Evolutionary conservation across 1,140 invertebrate genomes (phyloP).

Genomic region (Diachasma alloeum): DNA sequence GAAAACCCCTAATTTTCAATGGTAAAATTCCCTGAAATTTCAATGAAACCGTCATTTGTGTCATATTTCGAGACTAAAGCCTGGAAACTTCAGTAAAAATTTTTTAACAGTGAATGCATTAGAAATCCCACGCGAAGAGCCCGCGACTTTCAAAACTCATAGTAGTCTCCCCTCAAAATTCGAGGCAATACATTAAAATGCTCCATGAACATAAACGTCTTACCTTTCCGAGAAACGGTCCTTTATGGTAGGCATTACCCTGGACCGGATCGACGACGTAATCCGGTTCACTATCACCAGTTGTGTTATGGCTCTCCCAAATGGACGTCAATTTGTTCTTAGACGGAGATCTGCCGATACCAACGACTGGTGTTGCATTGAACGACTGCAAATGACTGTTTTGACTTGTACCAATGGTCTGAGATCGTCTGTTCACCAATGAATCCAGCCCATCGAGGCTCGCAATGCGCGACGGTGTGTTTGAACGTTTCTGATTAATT

Average conservation of each 20-base stretch:
- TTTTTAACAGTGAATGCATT: no score
- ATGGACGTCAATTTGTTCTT: constrained; percentile 30
- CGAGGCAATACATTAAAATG: no score
- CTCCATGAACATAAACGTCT: not conserved
- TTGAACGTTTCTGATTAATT: not conserved
- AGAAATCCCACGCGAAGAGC: no score
- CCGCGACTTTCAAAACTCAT: no score
- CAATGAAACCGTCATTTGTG: no score
- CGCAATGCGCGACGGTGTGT: not conserved
- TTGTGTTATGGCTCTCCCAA: constrained; percentile 41
- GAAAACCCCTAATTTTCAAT: no score
- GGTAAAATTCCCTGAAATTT: no score
- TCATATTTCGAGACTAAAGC: no score
- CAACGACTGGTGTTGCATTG: not conserved
- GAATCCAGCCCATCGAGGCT: constrained; percentile 23
- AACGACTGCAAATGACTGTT: not conserved
- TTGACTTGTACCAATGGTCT: not conserved
- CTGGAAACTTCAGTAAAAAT: no score
- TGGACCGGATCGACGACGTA: constrained; percentile 66
- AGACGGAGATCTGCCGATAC: not conserved
- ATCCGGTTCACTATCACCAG: constrained; percentile 59
- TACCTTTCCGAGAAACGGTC: constrained; percentile 69
- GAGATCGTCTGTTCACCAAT: not conserved
- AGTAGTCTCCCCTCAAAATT: no score
- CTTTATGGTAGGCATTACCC: constrained; percentile 66